A percentile compares a stretch with the other conserved stretches of the same genome.
Evolutionary conservation across 1,140 invertebrate genomes (phyloP).

Genomic region (Bombus terrestris): DNA sequence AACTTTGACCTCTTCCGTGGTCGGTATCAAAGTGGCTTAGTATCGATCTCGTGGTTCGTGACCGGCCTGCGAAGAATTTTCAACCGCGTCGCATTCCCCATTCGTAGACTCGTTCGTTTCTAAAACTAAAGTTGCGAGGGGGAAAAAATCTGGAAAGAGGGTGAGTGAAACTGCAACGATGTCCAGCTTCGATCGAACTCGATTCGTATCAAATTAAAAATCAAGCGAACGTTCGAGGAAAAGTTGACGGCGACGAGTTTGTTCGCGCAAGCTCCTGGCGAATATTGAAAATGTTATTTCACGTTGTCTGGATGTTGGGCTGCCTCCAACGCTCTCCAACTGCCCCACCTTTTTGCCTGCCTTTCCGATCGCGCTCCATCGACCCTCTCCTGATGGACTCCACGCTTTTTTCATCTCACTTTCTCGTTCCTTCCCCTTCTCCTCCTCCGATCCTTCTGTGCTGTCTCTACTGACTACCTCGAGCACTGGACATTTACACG

Average conservation of each 20-base stretch:
- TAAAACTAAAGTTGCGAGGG: neutral
- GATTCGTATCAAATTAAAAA: constrained; percentile 47
- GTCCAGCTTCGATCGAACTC: constrained; percentile 30
- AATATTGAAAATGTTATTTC: constrained; percentile 71
- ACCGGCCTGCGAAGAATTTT: constrained; percentile 47
- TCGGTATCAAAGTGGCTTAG: constrained; percentile 57
- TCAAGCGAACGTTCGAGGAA: neutral
- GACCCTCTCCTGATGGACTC: neutral
- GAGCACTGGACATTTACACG: constrained; percentile 37
- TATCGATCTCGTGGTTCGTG: constrained; percentile 58
- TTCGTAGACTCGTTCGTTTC: neutral
- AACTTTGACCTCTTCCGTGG: constrained; percentile 43
- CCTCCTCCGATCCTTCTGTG: neutral
- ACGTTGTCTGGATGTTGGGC: constrained; percentile 61
- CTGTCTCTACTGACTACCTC: neutral
- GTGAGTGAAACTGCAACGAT: neutral
- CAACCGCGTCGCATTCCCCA: neutral
- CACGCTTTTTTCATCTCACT: too few species aligned
- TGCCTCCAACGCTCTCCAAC: constrained; percentile 44
- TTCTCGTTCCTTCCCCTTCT: neutral
- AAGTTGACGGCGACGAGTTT: constrained; percentile 14
- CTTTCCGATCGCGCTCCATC: neutral
- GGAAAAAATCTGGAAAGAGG: neutral
- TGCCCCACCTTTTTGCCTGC: constrained; percentile 11
- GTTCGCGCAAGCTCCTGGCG: constrained; percentile 31